A percentile compares a stretch with the other conserved stretches of the same genome.
These are phyloP conservation scores for Drosophila asahinai DNA, from an alignment of 1,140 invertebrate genomes.

Conservation along the genomic window DNA sequence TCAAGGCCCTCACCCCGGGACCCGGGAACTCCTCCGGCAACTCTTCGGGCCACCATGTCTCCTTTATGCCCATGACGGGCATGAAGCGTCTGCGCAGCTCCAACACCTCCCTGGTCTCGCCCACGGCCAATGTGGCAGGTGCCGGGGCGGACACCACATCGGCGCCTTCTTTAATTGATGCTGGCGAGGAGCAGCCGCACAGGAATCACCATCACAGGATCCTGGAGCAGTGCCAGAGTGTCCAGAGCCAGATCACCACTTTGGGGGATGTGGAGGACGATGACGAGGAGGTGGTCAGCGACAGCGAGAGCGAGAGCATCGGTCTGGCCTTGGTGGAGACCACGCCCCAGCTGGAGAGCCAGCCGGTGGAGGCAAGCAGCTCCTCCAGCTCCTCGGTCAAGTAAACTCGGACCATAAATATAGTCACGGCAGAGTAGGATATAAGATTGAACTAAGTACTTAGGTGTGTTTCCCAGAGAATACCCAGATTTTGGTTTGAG, in stretches of 20 bases:
- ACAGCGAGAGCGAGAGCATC: conserved; percentile 65
- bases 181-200: conserved; percentile 16
- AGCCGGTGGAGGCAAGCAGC: conserved; percentile 49
- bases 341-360: conserved; percentile 63
- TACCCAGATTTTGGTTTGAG: background rate
- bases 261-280: conserved; percentile 75
- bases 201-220: conserved; percentile 50
- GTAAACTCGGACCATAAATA: conserved; percentile 49
- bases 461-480: background rate
- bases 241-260: conserved; percentile 80
- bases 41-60: conserved; percentile 68
- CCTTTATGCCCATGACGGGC: conserved; percentile 71
- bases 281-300: conserved; percentile 30
- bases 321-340: conserved; percentile 66
- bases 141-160: conserved; percentile 45
- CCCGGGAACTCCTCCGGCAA: conserved; percentile 19
- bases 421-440: conserved; percentile 3
- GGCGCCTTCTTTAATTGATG: conserved; percentile 67
- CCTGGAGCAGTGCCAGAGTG: conserved; percentile 74
- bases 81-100: conserved; percentile 62
- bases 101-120: conserved; percentile 58
- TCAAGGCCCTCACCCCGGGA: conserved; percentile 65
- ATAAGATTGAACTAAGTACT: conserved; percentile 15
- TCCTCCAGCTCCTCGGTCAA: conserved; percentile 76
- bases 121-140: conserved; percentile 22